A percentile compares a stretch with the other conserved stretches of the same genome.
Conservation (phyloP, 2,888 invertebrate genomes). For the Microctonus hyperodae region DNA sequence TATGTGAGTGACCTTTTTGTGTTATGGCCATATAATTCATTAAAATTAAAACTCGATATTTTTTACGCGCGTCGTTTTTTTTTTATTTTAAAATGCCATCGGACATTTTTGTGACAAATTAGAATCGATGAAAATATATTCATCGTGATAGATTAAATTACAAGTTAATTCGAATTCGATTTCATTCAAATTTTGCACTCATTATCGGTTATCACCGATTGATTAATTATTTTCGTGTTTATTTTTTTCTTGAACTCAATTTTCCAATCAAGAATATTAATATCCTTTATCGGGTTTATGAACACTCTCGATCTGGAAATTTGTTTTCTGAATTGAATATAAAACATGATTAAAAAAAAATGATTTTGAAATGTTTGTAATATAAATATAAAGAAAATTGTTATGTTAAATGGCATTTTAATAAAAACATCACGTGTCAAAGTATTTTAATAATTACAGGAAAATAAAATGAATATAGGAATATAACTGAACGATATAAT, state of each 20-base stretch:
- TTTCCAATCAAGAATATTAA: slow-evolving; percentile 5
- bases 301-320: not conserved
- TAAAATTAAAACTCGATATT: not conserved
- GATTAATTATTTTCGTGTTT: not conserved
- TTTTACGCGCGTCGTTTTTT: slow-evolving; percentile 5
- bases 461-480: not conserved
- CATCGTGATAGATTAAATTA: too few relatives aligned
- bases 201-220: slow-evolving; percentile 22
- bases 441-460: slow-evolving; percentile 25
- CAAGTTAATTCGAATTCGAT: not conserved
- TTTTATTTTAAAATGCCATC: slow-evolving; percentile 7
- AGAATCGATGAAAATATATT: not conserved
- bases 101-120: not conserved
- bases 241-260: not conserved
- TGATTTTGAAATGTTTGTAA: too few relatives aligned
- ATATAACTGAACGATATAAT: not conserved
- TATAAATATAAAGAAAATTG: slow-evolving; percentile 28
- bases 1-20: too few relatives aligned
- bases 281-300: not conserved
- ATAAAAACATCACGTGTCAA: slow-evolving; percentile 36
- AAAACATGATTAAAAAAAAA: slow-evolving; percentile 37
- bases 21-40: not conserved
- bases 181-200: not conserved
- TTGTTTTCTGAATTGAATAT: not conserved
- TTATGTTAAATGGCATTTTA: slow-evolving; percentile 42